Evolutionary conservation across 2,888 invertebrate genomes (phyloP).

Genomic region (Ryuthela nishihirai): DNA sequence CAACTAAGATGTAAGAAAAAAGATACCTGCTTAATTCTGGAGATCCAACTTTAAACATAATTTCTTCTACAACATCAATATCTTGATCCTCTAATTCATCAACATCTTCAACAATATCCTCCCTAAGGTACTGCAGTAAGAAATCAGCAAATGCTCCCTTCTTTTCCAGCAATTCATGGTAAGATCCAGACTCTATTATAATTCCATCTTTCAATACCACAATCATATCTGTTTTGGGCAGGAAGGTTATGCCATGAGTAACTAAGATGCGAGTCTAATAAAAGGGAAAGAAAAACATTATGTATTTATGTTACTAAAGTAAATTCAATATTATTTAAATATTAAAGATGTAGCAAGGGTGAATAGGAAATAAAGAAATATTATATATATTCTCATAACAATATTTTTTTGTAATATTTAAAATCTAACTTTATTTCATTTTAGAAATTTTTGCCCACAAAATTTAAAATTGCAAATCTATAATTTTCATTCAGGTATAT

Average conservation of each 20-base stretch:
- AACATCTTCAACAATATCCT: slow-evolving; percentile 7
- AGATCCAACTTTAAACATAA: background rate
- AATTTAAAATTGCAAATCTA: too few species aligned
- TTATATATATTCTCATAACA: too few species aligned
- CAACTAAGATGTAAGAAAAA: background rate
- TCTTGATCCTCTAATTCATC: too few species aligned
- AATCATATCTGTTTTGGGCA: slow-evolving; percentile 50
- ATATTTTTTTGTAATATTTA: too few species aligned
- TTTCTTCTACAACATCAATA: background rate
- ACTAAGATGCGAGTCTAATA: slow-evolving; percentile 52
- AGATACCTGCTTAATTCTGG: background rate
- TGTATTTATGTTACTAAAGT: too few species aligned
- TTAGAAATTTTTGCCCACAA: too few species aligned
- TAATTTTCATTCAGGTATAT: too few species aligned
- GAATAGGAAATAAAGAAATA: too few species aligned
- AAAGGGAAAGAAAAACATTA: too few species aligned
- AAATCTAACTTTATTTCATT: too few species aligned
- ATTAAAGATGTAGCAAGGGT: too few species aligned
- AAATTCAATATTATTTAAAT: too few species aligned
- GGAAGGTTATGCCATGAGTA: slow-evolving; percentile 52
- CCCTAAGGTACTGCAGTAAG: slow-evolving; percentile 13
- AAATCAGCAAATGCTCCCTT: slow-evolving; percentile 43
- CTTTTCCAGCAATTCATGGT: slow-evolving; percentile 48
- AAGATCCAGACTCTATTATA: slow-evolving; percentile 49
- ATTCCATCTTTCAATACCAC: slow-evolving; percentile 48